A percentile compares a stretch with the other conserved stretches of the same genome.
Conservation (phyloP, 1,140 invertebrate species). For the Ruditapes philippinarum region DNA sequence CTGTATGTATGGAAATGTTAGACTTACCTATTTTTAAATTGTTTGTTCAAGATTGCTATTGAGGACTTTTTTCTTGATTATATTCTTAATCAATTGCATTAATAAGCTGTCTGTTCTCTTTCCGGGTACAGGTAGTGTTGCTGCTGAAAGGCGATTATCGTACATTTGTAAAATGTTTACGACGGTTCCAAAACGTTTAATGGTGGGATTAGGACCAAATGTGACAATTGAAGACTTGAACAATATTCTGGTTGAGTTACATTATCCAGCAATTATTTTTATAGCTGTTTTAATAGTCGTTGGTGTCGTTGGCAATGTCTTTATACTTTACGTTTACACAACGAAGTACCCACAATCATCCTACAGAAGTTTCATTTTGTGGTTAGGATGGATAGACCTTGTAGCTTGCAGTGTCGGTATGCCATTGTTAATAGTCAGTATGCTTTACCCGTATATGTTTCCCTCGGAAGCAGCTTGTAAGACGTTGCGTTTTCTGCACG, state of each 20-base stretch:
- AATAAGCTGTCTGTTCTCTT: too few species aligned
- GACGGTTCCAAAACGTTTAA: slow-evolving; percentile 10
- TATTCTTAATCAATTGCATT: too few species aligned
- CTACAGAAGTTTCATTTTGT: slow-evolving; percentile 44
- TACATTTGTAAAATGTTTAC: slow-evolving; percentile 62
- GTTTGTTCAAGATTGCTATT: too few species aligned
- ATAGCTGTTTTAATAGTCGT: slow-evolving; percentile 61
- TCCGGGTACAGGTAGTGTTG: too few species aligned
- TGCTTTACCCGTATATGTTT: slow-evolving; percentile 57
- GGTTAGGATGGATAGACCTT: slow-evolving; percentile 42
- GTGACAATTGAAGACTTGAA: slow-evolving; percentile 47
- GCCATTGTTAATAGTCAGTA: slow-evolving; percentile 40
- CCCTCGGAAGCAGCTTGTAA: slow-evolving; percentile 34
- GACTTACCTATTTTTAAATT: too few species aligned
- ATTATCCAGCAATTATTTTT: slow-evolving; percentile 39
- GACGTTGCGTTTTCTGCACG: slow-evolving; percentile 12
- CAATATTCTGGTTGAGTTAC: slow-evolving; percentile 8
- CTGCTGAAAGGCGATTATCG: too few species aligned
- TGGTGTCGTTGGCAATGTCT: slow-evolving; percentile 69
- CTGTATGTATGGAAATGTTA: too few species aligned
- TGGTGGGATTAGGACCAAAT: not conserved
- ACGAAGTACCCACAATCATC: not conserved
- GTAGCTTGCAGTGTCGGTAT: slow-evolving; percentile 21
- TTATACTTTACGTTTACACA: slow-evolving; percentile 45
- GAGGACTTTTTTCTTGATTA: too few species aligned